These are phyloP conservation scores for Triops cancriformis DNA, from an alignment of 1,140 invertebrate genomes.

Conservation along the genomic window DNA sequence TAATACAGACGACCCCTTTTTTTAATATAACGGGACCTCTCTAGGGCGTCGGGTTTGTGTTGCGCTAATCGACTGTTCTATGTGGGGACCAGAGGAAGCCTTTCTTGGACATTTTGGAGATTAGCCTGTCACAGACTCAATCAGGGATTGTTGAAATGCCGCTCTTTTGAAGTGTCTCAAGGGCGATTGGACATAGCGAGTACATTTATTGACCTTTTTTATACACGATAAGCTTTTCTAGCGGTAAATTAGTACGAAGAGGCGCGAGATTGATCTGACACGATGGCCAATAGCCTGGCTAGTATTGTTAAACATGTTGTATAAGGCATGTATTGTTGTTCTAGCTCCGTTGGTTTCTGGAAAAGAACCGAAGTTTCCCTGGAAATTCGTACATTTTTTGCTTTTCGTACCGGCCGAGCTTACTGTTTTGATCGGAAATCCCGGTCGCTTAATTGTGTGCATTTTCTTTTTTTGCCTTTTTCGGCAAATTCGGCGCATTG, in stretches of 20 bases:
- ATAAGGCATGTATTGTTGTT: no score
- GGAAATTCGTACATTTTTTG: neutral
- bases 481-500: neutral
- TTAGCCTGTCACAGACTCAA: neutral
- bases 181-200: neutral
- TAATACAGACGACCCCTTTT: neutral
- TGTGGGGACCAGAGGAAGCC: neutral
- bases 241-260: neutral
- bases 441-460: neutral
- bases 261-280: neutral
- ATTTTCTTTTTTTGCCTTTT: neutral
- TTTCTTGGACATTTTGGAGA: neutral
- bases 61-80: neutral
- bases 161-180: neutral
- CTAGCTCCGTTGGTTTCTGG: no score
- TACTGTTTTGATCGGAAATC: slow-evolving; percentile 5
- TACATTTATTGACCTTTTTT: neutral
- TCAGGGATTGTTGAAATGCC: neutral
- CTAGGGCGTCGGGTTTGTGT: neutral
- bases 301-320: neutral
- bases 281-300: neutral
- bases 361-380: no score
- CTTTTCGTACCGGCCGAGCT: neutral
- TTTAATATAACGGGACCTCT: neutral
- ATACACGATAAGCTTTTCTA: neutral